Evolutionary conservation across 2,888 invertebrate genomes (phyloP), one percentile per base, ranked within the genome.

Genomic region (Drosophila antonietae): DNA sequence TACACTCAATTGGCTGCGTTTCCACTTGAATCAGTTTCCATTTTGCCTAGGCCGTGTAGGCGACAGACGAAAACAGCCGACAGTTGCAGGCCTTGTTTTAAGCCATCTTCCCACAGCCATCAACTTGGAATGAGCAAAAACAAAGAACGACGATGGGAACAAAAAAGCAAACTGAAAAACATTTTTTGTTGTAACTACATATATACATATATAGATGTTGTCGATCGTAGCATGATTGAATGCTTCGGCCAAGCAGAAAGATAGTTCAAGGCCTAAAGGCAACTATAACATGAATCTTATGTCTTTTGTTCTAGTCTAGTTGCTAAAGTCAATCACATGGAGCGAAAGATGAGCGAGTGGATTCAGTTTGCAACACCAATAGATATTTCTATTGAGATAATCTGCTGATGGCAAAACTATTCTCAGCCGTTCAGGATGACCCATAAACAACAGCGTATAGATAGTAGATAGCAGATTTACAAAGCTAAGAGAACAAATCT

Each of bases 1-100:
- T 73, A 23, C 80, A 76, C 73, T 78, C 87, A 89, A 88, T 88
- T 88, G 89, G 73, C 73, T 73, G 71, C 65, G 73, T 73, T 87
- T 86, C 76, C 89, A 88, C 69, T 75, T 71, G 80, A 86, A 83
- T 87, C 75, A 80, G 67, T 75, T 80, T 74, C 72, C 63, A 69
- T 78, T 71, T 64, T 64, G 72, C 62, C 59, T 20, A 14, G 77
- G 69, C 82, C 77, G 69, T 74, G 70, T 55, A 58, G 52, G 61
- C 51, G 44, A 67, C 60, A 60, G 56, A 61, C 79, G 72, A 68
- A 75, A 57, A 53, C 51, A 55, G 28, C 59, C 53, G 52, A 18
- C 75, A 78, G 63, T 49, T 59, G 20, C 73, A 69, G 53, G 52
- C 80, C 68, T 52, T 57, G 57, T 41, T 60, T 69, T 33, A 12